Evolutionary conservation across 2,888 invertebrate species (phyloP).

Genomic region (Tetranychus piercei): DNA sequence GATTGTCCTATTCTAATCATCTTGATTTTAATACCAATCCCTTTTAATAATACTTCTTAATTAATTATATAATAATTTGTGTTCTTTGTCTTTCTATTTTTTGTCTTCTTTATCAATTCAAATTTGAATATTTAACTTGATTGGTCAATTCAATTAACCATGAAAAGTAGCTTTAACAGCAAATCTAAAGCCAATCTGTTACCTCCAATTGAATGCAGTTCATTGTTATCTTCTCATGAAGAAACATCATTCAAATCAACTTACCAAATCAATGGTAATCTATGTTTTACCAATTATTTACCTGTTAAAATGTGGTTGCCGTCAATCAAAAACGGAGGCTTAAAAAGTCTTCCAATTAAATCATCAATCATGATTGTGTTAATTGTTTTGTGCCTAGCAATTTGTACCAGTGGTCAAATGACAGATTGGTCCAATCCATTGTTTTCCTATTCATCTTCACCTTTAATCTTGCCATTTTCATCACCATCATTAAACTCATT

Average conservation of each 20-base stretch:
- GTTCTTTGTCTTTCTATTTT: background rate
- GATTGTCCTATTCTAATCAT: background rate
- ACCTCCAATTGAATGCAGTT: background rate
- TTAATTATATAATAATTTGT: background rate
- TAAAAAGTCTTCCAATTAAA: background rate
- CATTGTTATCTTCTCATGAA: background rate
- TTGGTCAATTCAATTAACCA: background rate
- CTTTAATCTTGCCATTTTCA: background rate
- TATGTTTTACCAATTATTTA: background rate
- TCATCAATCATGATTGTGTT: background rate
- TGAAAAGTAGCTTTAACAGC: background rate
- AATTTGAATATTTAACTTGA: background rate
- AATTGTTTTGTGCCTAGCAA: background rate
- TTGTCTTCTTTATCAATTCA: background rate
- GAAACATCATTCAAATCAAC: background rate
- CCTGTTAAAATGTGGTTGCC: too few relatives aligned
- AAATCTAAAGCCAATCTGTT: background rate
- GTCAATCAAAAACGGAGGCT: background rate
- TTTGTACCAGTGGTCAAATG: background rate
- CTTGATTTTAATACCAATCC: background rate
- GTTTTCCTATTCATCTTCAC: conserved; percentile 1
- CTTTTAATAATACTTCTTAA: background rate
- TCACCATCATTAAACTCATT: background rate
- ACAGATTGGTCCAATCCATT: background rate
- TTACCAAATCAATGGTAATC: background rate